phyloP scores from a whole-genome alignment of 2,113 vertebrate genomes.

The Aramus guarauna region DNA sequence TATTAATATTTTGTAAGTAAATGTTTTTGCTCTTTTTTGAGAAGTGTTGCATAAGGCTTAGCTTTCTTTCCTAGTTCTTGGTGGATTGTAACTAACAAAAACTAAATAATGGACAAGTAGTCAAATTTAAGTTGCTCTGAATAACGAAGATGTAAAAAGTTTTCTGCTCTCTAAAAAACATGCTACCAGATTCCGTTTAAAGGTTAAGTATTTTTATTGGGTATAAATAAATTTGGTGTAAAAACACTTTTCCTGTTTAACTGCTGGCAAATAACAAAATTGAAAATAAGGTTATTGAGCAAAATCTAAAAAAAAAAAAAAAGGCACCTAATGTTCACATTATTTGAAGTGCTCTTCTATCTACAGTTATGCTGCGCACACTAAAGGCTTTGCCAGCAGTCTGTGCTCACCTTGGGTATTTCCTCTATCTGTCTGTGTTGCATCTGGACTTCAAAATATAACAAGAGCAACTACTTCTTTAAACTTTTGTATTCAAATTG shows the following conservation, averaged over 20 bases:
- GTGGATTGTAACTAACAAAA: not conserved
- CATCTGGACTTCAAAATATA: not conserved
- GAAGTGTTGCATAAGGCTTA: not conserved
- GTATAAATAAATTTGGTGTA: not conserved
- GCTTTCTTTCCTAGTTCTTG: not conserved
- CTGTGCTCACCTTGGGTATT: not conserved
- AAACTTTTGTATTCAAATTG: not conserved
- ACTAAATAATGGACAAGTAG: not conserved
- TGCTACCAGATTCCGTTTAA: not conserved
- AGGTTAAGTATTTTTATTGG: not conserved
- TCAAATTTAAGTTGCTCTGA: not conserved
- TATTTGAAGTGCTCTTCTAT: not conserved
- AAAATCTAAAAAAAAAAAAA: not conserved
- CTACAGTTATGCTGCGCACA: not conserved
- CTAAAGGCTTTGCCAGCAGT: not conserved
- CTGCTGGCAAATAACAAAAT: not conserved
- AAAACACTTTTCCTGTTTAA: not conserved
- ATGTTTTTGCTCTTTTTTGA: not conserved
- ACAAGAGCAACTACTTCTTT: not conserved
- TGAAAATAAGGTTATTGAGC: not conserved
- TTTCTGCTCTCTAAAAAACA: not conserved
- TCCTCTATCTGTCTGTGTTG: not conserved
- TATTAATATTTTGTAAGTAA: not conserved
- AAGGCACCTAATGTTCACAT: not conserved
- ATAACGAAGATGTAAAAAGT: not conserved